Base-by-base conservation (phyloP, 2,113 vertebrate species). In the Miniopterus natalensis region DNA sequence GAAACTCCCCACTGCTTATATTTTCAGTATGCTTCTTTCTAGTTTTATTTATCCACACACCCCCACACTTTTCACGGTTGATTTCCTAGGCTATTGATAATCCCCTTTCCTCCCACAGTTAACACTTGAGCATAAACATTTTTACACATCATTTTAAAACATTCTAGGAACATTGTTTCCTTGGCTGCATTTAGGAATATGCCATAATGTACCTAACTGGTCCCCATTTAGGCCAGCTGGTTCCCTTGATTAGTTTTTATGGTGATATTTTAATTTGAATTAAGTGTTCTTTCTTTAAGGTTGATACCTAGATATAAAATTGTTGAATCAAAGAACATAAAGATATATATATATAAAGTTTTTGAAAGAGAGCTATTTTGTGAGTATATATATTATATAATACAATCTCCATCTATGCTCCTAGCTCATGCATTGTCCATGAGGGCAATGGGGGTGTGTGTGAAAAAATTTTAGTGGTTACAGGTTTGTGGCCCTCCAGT, bases 221-320 rank as follows among this genome's bases (percentile, higher is more conserved):
- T 61, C 40, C 47, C 53, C 25, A 6, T 71, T 63, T 73, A 90
- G 8, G 59, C 59, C 51, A 15, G 17, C 53, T 25, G 29, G 6
- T 78, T 86, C 86, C 31, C 57, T 81, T 63, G 20, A 71, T 86
- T 49, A 27, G 45, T 79, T 8, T 94, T 42, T 68, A 6, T 94
- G 84, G 31, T 7, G 57, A 57, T 75, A 70, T 83, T 86, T 95
- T 83, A 59, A 87, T 92, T 70, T 87, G 57, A 93, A 75, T 78
- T 85, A 45, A 59, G 13, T 86, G 17, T 92, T 89, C 27, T 87
- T 95, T 86, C 47, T 88, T 90, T 75, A 89, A 77, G 51, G 31
- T 75, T 45, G 40, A 57, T 61, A n/a, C 21, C 17, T 68, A 49
- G 20, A 25, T 47, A 83, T 79, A n/a, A 75, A 95, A 20, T 90